phyloP scores from a whole-genome alignment of 2,113 vertebrate genomes.

The Eulacestoma nigropectus region DNA sequence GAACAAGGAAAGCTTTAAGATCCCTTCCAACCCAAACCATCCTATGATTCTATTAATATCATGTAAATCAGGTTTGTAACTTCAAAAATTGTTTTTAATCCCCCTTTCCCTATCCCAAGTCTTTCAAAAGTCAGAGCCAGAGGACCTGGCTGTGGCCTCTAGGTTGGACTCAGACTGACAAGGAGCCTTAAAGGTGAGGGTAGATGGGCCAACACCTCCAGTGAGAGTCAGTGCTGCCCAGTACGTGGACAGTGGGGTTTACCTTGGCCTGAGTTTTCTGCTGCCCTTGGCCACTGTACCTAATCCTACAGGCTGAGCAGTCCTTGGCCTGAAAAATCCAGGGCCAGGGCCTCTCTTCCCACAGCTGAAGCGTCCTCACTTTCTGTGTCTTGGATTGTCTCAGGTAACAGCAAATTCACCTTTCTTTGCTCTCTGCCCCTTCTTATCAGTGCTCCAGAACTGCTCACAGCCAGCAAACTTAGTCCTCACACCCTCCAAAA shows the following conservation, averaged over 20 bases:
- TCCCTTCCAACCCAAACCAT: neutral
- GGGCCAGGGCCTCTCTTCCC: neutral
- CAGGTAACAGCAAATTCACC: neutral
- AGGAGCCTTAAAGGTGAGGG: neutral
- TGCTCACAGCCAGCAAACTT: neutral
- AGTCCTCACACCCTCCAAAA: neutral
- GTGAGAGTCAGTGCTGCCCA: neutral
- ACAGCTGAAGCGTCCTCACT: neutral
- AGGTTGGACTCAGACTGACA: neutral
- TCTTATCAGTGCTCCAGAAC: neutral
- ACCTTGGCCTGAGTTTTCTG: neutral
- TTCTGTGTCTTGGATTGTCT: neutral
- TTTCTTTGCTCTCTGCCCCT: neutral
- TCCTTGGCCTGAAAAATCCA: neutral
- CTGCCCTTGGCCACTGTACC: neutral
- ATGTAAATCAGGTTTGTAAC: neutral
- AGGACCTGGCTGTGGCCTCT: neutral
- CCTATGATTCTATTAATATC: neutral
- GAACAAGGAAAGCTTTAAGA: neutral
- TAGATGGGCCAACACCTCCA: neutral
- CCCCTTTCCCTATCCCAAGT: neutral
- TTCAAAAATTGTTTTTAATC: neutral
- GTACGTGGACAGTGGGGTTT: fast-evolving
- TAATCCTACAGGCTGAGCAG: neutral
- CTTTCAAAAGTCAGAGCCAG: neutral